Evolutionary conservation across 2,888 invertebrate genomes (phyloP).

Genomic region (Tetramorium bicarinatum): DNA sequence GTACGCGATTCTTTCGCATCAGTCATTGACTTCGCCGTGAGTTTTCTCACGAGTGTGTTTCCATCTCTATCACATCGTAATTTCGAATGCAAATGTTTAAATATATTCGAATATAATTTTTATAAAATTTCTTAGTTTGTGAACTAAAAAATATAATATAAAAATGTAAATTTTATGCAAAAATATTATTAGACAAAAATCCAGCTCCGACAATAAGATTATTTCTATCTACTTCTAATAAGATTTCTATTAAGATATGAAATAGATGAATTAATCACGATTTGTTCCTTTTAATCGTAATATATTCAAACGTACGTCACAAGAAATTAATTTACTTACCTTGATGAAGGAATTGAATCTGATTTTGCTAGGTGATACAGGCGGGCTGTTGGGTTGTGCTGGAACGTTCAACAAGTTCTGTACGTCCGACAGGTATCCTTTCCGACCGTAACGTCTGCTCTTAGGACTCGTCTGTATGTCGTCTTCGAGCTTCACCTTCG

Average conservation of each 20-base stretch:
- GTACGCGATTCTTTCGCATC: constrained; percentile 40
- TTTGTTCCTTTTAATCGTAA: background rate
- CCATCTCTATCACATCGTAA: background rate
- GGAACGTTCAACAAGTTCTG: constrained; percentile 80
- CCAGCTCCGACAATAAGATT: too few relatives aligned
- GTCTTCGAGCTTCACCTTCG: constrained; percentile 78
- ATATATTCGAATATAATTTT: background rate
- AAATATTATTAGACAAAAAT: too few relatives aligned
- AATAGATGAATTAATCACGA: background rate
- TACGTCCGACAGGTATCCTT: constrained; percentile 81
- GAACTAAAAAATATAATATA: too few relatives aligned
- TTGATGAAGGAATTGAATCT: constrained; percentile 86
- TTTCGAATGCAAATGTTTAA: background rate
- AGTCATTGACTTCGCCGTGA: constrained; percentile 23
- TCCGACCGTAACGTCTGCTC: constrained; percentile 76
- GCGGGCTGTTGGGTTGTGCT: constrained; percentile 83
- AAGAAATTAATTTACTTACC: constrained; percentile 76
- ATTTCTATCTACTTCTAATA: background rate
- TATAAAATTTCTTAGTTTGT: too few relatives aligned
- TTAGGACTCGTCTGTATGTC: constrained; percentile 77
- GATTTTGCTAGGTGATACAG: constrained; percentile 85
- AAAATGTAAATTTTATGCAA: too few relatives aligned
- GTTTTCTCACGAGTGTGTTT: constrained; percentile 56
- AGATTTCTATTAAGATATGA: background rate
- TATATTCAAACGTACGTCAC: background rate